Percentiles rank a stretch among this genome's conserved stretches.
phyloP scores from a whole-genome alignment of 2,888 invertebrate genomes.

The Folsomia candida region DNA sequence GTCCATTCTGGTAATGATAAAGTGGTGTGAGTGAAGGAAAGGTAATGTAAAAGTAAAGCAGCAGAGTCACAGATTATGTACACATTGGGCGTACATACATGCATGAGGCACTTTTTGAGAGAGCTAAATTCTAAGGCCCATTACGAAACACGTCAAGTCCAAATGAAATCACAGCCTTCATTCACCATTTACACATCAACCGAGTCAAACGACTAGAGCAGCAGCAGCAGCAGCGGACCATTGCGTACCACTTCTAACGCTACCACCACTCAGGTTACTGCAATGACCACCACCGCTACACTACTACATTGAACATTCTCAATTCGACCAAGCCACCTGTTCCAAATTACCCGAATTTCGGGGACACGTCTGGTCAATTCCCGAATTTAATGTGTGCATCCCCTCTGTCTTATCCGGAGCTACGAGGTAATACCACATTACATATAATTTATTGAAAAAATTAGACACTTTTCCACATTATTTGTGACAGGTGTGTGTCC shows the following conservation, averaged over 20 bases:
- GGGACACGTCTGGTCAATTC: conserved; percentile 8
- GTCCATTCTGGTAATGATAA: too few species aligned
- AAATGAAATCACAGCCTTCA: conserved; percentile 11
- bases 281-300: too few species aligned
- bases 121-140: conserved; percentile 3
- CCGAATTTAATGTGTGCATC: conserved; percentile 13
- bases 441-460: conserved; percentile 9
- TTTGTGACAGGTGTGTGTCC: conserved; percentile 18
- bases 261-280: too few species aligned
- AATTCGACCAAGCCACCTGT: conserved; percentile 20
- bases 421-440: conserved; percentile 16
- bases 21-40: too few species aligned
- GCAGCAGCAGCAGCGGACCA: too few species aligned
- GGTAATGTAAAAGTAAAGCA: too few species aligned
- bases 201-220: background rate
- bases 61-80: too few species aligned
- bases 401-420: conserved; percentile 11
- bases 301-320: too few species aligned
- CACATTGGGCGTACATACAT: too few species aligned
- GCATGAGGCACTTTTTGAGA: too few species aligned
- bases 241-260: too few species aligned
- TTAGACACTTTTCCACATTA: conserved; percentile 10
- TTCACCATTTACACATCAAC: background rate
- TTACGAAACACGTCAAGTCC: conserved; percentile 2
- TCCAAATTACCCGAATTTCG: conserved; percentile 22